Conservation (phyloP, 2,888 invertebrate genomes). For the Thelaira solivaga region DNA sequence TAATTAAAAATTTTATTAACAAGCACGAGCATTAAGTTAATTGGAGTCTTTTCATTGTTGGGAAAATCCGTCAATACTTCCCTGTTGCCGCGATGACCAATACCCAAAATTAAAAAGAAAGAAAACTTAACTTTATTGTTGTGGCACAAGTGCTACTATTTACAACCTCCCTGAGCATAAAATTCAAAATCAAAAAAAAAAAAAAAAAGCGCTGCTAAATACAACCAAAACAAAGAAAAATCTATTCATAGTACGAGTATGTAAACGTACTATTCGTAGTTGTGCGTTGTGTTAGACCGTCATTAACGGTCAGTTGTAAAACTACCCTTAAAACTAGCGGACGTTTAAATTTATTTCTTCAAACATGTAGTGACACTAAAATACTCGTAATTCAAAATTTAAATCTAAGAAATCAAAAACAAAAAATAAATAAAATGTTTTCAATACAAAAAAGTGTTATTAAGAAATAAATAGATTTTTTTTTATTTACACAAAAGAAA, state of each 20-base stretch:
- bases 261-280: too few species aligned
- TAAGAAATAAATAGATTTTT: conserved; percentile 53
- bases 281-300: conserved; percentile 63
- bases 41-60: neutral
- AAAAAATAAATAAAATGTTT: conserved; percentile 20
- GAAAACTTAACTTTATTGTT: conserved; percentile 46
- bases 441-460: conserved; percentile 18
- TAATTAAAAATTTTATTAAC: too few species aligned
- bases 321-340: conserved; percentile 70
- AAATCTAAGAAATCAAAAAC: neutral
- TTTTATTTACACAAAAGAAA: neutral
- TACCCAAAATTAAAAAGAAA: too few species aligned
- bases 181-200: conserved; percentile 3
- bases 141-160: conserved; percentile 36
- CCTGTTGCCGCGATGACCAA: conserved; percentile 29
- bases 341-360: conserved; percentile 43
- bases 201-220: conserved; percentile 20
- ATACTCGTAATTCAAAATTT: too few species aligned
- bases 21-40: neutral
- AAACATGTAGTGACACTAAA: too few species aligned
- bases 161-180: conserved; percentile 11
- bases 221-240: conserved; percentile 50
- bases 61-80: neutral
- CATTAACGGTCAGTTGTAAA: conserved; percentile 72
- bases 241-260: conserved; percentile 38